Evolutionary conservation across 2,113 vertebrate genomes (phyloP).

Genomic region (Microcebus jonahi): DNA sequence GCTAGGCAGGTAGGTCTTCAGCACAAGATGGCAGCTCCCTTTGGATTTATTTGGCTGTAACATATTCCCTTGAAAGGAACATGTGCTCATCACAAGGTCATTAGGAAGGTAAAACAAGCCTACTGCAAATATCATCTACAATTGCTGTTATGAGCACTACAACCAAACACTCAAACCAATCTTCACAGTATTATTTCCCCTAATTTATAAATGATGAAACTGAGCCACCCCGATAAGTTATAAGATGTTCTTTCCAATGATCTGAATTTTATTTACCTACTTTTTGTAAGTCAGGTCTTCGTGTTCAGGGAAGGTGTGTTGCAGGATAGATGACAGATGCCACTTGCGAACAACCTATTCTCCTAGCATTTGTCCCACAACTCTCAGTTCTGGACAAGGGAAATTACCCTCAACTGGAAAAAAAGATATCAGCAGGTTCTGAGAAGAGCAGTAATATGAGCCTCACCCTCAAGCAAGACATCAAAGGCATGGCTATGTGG

Average conservation of each 20-base stretch:
- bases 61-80: background rate
- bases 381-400: background rate
- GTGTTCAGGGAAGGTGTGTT: background rate
- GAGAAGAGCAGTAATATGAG: background rate
- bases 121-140: background rate
- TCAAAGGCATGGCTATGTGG: background rate
- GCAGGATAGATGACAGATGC: background rate
- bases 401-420: background rate
- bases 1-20: background rate
- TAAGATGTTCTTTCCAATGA: background rate
- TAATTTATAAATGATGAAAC: background rate
- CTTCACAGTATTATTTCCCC: background rate
- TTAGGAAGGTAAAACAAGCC: background rate
- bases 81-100: background rate
- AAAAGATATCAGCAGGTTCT: background rate
- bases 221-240: background rate
- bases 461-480: background rate
- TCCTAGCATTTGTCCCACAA: background rate
- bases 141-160: background rate
- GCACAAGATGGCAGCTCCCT: background rate
- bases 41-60: background rate
- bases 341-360: background rate
- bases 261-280: background rate
- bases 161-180: background rate
- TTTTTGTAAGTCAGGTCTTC: background rate